These are phyloP conservation scores for Pseudotriccus pelzelni DNA, from an alignment of 2,797 vertebrate genomes.

Conservation along the genomic window DNA sequence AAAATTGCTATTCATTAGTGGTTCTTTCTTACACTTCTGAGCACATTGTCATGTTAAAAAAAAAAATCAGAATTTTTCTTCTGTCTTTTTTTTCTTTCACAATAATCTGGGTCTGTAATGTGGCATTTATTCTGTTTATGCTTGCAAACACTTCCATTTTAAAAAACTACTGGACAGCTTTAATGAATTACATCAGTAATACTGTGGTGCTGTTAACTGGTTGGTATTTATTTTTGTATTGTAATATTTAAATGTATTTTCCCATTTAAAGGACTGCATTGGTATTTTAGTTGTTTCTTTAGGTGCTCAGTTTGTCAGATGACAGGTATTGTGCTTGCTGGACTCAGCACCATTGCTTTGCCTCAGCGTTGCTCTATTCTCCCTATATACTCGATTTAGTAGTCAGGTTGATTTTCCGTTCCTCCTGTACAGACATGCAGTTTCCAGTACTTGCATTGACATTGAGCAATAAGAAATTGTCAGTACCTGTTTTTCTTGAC, in stretches of 20 bases:
- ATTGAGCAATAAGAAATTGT: neutral
- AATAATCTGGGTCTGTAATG: neutral
- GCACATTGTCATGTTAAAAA: neutral
- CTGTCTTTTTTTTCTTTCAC: neutral
- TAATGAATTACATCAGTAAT: neutral
- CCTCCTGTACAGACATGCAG: neutral
- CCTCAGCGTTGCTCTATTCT: neutral
- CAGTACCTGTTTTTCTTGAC: conserved; percentile 25
- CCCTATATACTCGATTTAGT: neutral
- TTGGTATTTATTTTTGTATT: neutral
- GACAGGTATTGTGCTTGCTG: neutral
- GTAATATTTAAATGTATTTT: neutral
- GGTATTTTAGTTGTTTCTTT: neutral
- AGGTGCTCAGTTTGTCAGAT: neutral
- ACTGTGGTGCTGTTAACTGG: neutral
- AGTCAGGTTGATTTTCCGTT: neutral
- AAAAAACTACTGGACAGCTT: neutral
- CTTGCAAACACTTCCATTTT: neutral
- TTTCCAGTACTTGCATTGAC: neutral
- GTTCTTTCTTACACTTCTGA: neutral
- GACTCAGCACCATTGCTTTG: neutral
- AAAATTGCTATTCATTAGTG: neutral
- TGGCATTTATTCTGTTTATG: neutral
- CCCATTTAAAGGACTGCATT: neutral
- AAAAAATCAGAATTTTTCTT: neutral